phyloP scores from a whole-genome alignment of 2,113 vertebrate species.

The Meles meles region DNA sequence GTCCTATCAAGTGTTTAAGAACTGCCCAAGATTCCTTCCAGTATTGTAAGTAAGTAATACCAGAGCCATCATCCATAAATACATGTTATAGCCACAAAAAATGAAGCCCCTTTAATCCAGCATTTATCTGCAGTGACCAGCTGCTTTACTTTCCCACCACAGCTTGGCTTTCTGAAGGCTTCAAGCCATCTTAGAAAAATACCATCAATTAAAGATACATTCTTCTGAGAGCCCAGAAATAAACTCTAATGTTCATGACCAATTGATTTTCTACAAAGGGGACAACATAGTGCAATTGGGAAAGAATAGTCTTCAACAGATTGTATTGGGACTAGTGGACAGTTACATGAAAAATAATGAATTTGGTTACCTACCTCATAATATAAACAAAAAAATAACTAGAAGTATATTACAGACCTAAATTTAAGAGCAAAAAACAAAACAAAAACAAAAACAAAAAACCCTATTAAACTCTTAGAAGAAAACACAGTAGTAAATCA shows the following conservation, averaged over 20 bases:
- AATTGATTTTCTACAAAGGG: not conserved
- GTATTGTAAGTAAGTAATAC: not conserved
- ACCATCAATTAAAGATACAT: not conserved
- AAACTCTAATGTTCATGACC: not conserved
- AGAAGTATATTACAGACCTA: not conserved
- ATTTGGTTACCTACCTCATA: not conserved
- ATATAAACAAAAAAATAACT: not conserved
- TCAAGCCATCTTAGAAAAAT: slow-evolving; percentile 2
- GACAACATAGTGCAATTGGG: not conserved
- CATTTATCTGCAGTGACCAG: not conserved
- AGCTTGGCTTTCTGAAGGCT: not conserved
- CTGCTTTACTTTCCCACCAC: not conserved
- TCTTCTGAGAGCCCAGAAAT: not conserved
- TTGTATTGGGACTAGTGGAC: not conserved
- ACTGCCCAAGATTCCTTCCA: not conserved
- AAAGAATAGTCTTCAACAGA: not conserved
- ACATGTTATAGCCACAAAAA: not conserved
- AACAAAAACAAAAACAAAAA: too few relatives aligned
- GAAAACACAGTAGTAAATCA: not conserved
- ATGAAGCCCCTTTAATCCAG: not conserved
- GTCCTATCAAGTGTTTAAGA: not conserved
- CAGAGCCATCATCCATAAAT: not conserved
- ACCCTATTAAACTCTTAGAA: not conserved
- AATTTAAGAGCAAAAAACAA: not conserved
- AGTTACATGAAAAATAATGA: not conserved